Evolutionary conservation across 1,140 invertebrate genomes (phyloP), one percentile per base, ranked within the genome.

Genomic region (Pseudachorutes palmiensis): DNA sequence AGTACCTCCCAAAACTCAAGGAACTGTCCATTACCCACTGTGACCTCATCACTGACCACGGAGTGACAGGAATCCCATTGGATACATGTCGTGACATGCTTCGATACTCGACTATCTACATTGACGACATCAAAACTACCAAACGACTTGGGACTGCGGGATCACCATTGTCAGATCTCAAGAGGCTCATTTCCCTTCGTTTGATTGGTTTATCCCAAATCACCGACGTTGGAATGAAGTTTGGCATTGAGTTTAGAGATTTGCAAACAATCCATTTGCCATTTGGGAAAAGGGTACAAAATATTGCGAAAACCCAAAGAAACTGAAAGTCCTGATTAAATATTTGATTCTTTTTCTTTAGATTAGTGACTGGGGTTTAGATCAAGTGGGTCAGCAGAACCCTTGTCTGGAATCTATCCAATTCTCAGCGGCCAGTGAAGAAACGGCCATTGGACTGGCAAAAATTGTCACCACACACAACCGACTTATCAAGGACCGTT

Each of bases 401-500:
- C 51, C 51, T 5, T 55, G 51, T 55, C 51, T 55, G 5, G 51
- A 55, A 55, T 55, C 51, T 5, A n/a, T n/a, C 51, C 24, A 3
- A 55, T 24, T 55, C 24, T 55, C 9, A 55, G 12, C 5, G 51
- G 51, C 51, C 12, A 55, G 9, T 14, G 24, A 12, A 5, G 51
- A 55, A 3, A 55, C 51, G 24, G 51, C 51, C 3, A 55, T 55
- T 55, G 51, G 51, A 5, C 12, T 55, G 14, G 24, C 51, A 16
- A 55, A 55, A 55, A 5, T 55, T 12, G 51, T 22, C 9, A 26
- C 24, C 9, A 55, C 3, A 5, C 51, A 55, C 24, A 55, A 55
- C 51, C 12, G 51, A 16, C 51, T 55, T 5, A 26, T 55, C 12
- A 55, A 55, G 24, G 24, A 55, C 3, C 51, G 5, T 14, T 55